phyloP scores from a whole-genome alignment of 2,797 vertebrate species.

The Scyliorhinus canicula region DNA sequence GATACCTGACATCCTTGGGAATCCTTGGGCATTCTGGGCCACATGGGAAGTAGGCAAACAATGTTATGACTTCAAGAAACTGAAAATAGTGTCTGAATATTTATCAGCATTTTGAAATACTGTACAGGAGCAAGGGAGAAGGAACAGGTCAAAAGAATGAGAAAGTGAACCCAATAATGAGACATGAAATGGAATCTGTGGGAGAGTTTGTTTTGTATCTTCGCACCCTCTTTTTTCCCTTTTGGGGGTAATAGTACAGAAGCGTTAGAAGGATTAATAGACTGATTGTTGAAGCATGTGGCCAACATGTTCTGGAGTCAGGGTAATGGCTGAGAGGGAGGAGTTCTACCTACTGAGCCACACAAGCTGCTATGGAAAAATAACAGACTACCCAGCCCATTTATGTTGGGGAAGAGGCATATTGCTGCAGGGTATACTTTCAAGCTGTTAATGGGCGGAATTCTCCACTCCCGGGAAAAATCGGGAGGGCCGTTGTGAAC shows the following conservation, averaged over 20 bases:
- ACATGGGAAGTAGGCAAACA: background rate
- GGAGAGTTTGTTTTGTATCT: background rate
- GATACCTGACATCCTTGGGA: background rate
- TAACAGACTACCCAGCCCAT: background rate
- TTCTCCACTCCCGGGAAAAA: too few species aligned
- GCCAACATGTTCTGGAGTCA: background rate
- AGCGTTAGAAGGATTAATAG: background rate
- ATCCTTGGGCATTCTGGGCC: too few species aligned
- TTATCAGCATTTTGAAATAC: background rate
- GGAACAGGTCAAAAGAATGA: background rate
- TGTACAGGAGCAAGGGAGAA: background rate
- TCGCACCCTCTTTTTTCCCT: background rate
- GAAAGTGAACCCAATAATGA: background rate
- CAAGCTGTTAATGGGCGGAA: too few species aligned
- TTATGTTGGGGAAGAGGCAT: background rate
- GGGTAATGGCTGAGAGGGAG: background rate
- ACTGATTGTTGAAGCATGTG: background rate
- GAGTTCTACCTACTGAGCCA: background rate
- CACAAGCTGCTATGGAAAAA: background rate
- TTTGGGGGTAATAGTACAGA: background rate
- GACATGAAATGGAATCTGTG: background rate
- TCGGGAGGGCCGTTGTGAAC: too few species aligned
- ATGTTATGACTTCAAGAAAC: background rate
- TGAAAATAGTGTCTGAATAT: background rate
- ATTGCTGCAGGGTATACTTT: background rate